phyloP scores from a whole-genome alignment of 2,888 invertebrate genomes.

The Druceiella hillmani region DNA sequence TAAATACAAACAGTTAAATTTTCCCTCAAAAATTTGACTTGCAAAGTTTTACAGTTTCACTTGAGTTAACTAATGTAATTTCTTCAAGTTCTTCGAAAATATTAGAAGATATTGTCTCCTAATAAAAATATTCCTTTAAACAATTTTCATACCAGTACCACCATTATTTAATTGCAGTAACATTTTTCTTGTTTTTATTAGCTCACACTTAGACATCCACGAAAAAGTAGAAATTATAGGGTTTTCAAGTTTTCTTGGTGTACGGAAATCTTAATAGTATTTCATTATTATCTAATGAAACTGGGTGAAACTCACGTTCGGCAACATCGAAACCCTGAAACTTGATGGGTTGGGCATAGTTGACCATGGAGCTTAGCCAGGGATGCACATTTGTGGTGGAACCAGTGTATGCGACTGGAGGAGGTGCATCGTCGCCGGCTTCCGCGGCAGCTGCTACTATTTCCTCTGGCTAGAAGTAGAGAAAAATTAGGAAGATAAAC shows the following conservation, averaged over 20 bases:
- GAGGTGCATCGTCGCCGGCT: constrained; percentile 58
- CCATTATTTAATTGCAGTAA: too few relatives aligned
- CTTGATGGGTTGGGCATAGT: constrained; percentile 99
- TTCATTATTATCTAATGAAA: constrained; percentile 3
- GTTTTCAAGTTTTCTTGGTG: background rate
- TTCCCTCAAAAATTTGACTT: too few relatives aligned
- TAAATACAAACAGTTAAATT: too few relatives aligned
- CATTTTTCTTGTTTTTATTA: too few relatives aligned
- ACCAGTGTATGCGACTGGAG: constrained; percentile 82
- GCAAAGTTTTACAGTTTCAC: too few relatives aligned
- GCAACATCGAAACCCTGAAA: constrained; percentile 97
- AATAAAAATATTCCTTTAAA: too few relatives aligned
- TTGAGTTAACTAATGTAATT: too few relatives aligned
- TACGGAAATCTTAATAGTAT: background rate
- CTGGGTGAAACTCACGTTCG: constrained; percentile 64
- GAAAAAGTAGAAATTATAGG: too few relatives aligned
- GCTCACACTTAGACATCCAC: too few relatives aligned
- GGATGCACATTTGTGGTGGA: constrained; percentile 99
- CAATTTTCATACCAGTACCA: too few relatives aligned
- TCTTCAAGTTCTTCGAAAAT: too few relatives aligned
- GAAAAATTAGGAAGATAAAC: constrained; percentile 1
- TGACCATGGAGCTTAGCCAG: constrained; percentile 97
- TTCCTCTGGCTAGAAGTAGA: constrained; percentile 38
- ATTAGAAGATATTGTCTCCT: too few relatives aligned
- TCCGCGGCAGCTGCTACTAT: constrained; percentile 54